Conservation (phyloP, 2,888 invertebrate genomes). For the Resseliella maxima region DNA sequence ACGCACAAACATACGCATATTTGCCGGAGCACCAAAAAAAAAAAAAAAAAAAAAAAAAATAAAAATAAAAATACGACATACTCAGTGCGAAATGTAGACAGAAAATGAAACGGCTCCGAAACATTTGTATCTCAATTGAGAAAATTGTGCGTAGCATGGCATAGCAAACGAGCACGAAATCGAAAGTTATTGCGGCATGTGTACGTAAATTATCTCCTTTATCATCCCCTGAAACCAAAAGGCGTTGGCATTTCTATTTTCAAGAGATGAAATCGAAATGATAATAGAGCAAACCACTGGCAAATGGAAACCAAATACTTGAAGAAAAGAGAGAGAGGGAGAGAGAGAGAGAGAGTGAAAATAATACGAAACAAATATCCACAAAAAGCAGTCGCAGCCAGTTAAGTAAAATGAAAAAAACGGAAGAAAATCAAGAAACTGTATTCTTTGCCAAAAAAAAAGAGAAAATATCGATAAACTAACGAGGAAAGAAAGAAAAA, state of each 20-base stretch:
- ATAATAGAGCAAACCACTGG: conserved; percentile 24
- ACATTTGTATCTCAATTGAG: not conserved
- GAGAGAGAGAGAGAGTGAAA: not conserved
- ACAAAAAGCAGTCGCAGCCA: not conserved
- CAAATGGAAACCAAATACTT: not conserved
- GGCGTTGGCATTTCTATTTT: conserved; percentile 53
- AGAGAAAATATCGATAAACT: not conserved
- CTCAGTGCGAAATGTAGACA: not conserved
- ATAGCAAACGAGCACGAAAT: not conserved
- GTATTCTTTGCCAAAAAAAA: not conserved
- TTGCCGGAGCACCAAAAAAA: not conserved
- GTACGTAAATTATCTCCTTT: conserved; percentile 48
- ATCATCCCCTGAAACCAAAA: conserved; percentile 55
- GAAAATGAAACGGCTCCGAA: not conserved
- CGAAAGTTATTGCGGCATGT: conserved; percentile 28
- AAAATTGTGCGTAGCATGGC: conserved; percentile 16
- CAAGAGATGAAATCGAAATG: conserved; percentile 55
- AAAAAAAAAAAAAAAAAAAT: no score
- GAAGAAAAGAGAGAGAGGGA: not conserved
- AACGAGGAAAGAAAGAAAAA: not conserved
- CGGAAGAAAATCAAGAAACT: not conserved
- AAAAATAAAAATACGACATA: no score
- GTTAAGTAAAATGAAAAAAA: not conserved
- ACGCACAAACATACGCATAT: not conserved
- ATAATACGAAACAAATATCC: not conserved